A percentile compares a stretch with the other conserved stretches of the same genome.
These are phyloP conservation scores for Gymnocheta viridis DNA, from an alignment of 2,888 invertebrate species.

Conservation along the genomic window DNA sequence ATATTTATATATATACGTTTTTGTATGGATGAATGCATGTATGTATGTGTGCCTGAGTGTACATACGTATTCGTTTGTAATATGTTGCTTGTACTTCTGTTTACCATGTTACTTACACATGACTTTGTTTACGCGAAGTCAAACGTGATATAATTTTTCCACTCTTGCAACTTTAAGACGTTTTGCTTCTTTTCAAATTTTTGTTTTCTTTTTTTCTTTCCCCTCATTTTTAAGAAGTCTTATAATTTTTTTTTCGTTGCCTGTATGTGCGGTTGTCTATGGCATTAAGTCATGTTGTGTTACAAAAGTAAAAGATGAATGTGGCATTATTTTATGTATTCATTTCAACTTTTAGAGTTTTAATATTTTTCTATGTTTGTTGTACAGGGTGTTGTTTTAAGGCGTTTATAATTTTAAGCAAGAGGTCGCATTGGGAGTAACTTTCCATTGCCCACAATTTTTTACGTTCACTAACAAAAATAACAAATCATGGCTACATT, in stretches of 20 bases:
- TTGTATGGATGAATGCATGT: not conserved
- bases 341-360: constrained; percentile 23
- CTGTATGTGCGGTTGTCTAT: constrained; percentile 22
- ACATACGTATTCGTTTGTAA: not conserved
- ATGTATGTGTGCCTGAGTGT: not conserved
- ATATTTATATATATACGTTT: not conserved
- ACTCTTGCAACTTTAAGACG: constrained; percentile 54
- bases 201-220: constrained; percentile 6
- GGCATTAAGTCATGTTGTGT: constrained; percentile 51
- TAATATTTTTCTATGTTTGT: not conserved
- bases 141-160: constrained; percentile 66
- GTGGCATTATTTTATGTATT: constrained; percentile 37
- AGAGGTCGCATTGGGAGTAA: no score
- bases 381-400: not conserved
- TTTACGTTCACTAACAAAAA: no score
- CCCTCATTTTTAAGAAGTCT: constrained; percentile 32
- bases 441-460: no score
- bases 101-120: constrained; percentile 66
- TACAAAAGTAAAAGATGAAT: constrained; percentile 44
- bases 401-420: not conserved
- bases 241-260: constrained; percentile 11
- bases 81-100: constrained; percentile 27
- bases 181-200: not conserved
- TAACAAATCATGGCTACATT: no score
- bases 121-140: constrained; percentile 67